These are phyloP conservation scores for Calliphora vicina DNA, from an alignment of 1,140 invertebrate genomes.

Conservation along the genomic window DNA sequence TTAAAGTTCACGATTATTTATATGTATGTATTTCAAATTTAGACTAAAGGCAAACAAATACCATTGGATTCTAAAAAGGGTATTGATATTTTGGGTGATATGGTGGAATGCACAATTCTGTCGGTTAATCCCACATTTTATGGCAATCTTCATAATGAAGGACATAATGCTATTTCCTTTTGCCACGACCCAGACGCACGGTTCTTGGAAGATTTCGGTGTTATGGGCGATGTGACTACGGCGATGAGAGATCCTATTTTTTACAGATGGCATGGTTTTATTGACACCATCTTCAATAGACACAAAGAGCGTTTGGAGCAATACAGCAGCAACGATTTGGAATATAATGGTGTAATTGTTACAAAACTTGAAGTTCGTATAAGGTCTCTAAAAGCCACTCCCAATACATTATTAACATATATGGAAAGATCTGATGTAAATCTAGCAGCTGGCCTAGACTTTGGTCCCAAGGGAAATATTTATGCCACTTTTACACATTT, in stretches of 20 bases:
- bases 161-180: conserved; percentile 70
- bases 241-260: conserved; percentile 77
- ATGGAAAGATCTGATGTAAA: conserved; percentile 72
- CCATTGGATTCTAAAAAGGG: conserved; percentile 52
- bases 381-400: conserved; percentile 48
- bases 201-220: conserved; percentile 69
- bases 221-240: conserved; percentile 74
- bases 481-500: conserved; percentile 71
- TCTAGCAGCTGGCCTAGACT: conserved; percentile 70
- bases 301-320: conserved; percentile 71
- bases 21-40: neutral
- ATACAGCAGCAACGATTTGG: conserved; percentile 65
- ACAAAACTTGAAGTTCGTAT: conserved; percentile 60
- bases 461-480: conserved; percentile 65
- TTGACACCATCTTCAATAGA: conserved; percentile 72
- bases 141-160: conserved; percentile 72
- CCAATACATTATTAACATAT: conserved; percentile 66
- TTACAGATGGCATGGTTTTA: conserved; percentile 74
- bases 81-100: conserved; percentile 73
- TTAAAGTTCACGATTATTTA: too few relatives aligned
- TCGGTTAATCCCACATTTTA: conserved; percentile 70
- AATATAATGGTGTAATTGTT: conserved; percentile 62
- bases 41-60: conserved; percentile 41
- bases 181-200: conserved; percentile 71
- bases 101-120: conserved; percentile 69